Evolutionary conservation across 2,113 vertebrate species (phyloP).

Genomic region (Rhegmatorhina hoffmannsi): DNA sequence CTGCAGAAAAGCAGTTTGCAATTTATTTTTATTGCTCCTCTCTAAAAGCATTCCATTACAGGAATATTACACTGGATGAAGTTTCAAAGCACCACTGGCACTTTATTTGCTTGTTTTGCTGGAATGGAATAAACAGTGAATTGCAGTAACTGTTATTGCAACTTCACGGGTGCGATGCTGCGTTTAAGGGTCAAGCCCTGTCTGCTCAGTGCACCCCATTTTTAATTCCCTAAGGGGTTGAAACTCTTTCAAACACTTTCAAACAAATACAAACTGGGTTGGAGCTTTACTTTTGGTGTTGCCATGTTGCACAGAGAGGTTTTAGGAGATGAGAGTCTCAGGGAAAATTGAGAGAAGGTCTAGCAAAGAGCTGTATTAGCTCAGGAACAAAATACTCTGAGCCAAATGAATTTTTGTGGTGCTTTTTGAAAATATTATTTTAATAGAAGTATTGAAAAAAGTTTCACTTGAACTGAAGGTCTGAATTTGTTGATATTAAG

Average conservation of each 20-base stretch:
- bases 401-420: background rate
- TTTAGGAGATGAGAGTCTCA: background rate
- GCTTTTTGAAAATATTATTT: background rate
- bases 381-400: background rate
- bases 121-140: conserved; percentile 54
- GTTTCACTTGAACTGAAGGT: background rate
- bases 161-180: background rate
- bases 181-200: conserved; percentile 15
- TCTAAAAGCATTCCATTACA: conserved; percentile 83
- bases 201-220: background rate
- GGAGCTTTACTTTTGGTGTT: background rate
- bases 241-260: background rate
- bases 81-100: conserved; percentile 64
- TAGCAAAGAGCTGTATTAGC: accelerated
- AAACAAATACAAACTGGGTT: background rate
- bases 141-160: conserved; percentile 1
- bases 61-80: conserved; percentile 69
- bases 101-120: conserved; percentile 73
- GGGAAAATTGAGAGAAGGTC: too few species aligned
- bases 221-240: background rate
- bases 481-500: background rate
- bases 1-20: conserved; percentile 74
- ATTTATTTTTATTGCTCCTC: conserved; percentile 81
- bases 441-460: background rate
- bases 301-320: accelerated